phyloP scores from a whole-genome alignment of 2,113 vertebrate genomes.

The Amblyornis subalaris region DNA sequence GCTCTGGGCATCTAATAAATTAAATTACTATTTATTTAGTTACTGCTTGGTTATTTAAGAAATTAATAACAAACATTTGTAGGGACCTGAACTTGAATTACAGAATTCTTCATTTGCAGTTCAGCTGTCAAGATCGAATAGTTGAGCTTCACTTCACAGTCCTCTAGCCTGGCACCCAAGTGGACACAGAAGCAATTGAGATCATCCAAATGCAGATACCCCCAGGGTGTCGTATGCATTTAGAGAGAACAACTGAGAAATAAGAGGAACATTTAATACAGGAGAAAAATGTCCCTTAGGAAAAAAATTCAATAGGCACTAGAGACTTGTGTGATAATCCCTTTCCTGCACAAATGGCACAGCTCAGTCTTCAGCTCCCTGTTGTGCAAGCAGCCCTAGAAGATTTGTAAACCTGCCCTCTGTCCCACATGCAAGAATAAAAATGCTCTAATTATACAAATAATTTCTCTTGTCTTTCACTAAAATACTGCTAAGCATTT shows the following conservation, averaged over 20 bases:
- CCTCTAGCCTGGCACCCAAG: constrained; percentile 11
- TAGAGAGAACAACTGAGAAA: constrained; percentile 4
- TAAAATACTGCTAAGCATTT: background rate
- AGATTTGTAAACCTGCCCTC: background rate
- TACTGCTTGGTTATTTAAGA: constrained; percentile 51
- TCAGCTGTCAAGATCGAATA: constrained; percentile 24
- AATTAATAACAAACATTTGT: constrained; percentile 9
- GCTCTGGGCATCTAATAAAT: constrained; percentile 56
- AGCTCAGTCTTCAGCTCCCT: background rate
- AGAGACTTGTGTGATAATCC: background rate
- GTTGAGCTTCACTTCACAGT: background rate
- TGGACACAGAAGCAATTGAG: background rate
- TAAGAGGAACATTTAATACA: background rate
- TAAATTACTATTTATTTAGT: constrained; percentile 54
- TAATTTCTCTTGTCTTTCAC: background rate
- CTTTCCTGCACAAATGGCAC: background rate
- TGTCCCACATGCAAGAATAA: background rate
- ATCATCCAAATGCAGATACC: background rate
- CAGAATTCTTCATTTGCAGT: constrained; percentile 55
- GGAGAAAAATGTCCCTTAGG: constrained; percentile 15
- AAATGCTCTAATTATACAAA: background rate
- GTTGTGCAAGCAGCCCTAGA: background rate
- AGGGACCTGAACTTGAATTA: constrained; percentile 35
- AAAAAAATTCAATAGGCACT: background rate
- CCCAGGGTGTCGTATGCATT: background rate